Percentiles rank a stretch among this genome's conserved stretches.
Conservation (phyloP, 1,140 invertebrate species). For the Drosophila sproati region DNA sequence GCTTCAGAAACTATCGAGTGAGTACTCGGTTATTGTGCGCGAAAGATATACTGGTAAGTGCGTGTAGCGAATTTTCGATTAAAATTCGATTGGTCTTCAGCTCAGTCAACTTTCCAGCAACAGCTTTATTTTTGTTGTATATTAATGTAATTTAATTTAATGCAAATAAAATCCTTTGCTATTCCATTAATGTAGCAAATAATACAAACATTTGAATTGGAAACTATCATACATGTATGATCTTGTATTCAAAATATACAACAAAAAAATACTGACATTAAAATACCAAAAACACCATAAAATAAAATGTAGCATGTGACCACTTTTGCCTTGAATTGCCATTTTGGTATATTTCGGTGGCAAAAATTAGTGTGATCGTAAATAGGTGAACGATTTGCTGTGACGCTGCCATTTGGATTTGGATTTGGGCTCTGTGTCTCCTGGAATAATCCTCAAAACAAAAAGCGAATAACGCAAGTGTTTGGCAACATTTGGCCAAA, state of each 20-base stretch:
- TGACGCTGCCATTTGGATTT: slow-evolving; percentile 56
- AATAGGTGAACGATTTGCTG: slow-evolving; percentile 55
- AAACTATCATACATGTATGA: slow-evolving; percentile 9
- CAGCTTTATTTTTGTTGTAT: not conserved
- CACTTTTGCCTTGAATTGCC: slow-evolving; percentile 1
- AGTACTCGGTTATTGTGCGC: slow-evolving; percentile 1
- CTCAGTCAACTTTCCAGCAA: not conserved
- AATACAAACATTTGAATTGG: not conserved
- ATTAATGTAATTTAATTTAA: not conserved
- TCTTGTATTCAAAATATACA: not conserved
- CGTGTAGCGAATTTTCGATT: not conserved
- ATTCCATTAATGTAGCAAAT: not conserved
- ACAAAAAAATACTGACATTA: slow-evolving; percentile 18
- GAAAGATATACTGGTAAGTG: not conserved
- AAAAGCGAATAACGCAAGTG: slow-evolving; percentile 25
- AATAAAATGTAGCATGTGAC: slow-evolving; percentile 18
- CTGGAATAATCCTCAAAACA: slow-evolving; percentile 38
- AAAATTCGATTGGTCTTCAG: not conserved
- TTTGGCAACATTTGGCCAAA: slow-evolving; percentile 8
- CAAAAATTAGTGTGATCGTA: slow-evolving; percentile 50
- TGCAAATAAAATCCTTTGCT: not conserved
- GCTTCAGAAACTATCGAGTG: not conserved
- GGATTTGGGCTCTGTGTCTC: slow-evolving; percentile 41
- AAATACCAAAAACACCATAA: not conserved
- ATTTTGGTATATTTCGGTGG: slow-evolving; percentile 37